Conservation (phyloP, 2,797 vertebrate genomes). For the Nyctibius grandis region DNA sequence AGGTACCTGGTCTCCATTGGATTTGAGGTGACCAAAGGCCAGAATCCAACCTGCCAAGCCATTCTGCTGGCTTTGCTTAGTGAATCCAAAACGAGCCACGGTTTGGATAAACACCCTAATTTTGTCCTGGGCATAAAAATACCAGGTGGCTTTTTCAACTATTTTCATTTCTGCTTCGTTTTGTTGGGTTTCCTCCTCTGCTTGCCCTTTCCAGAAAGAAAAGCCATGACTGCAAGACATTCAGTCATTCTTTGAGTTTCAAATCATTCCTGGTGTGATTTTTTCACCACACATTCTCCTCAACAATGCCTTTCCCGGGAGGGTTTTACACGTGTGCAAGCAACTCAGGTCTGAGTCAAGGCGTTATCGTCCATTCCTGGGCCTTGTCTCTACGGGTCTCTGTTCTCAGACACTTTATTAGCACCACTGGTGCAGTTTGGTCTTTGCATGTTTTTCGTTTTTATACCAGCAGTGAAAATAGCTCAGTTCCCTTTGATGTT, state of each 20-base stretch:
- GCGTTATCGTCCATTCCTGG: background rate
- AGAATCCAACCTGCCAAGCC: background rate
- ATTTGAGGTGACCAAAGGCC: background rate
- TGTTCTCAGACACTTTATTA: background rate
- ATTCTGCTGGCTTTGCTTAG: background rate
- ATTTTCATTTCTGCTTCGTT: background rate
- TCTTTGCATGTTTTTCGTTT: background rate
- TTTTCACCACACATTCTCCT: background rate
- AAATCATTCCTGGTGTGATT: background rate
- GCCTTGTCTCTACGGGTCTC: background rate
- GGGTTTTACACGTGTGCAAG: background rate
- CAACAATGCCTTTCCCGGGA: background rate
- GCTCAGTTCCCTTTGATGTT: conserved; percentile 22
- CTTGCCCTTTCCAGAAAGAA: background rate
- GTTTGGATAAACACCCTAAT: background rate
- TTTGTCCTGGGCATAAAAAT: background rate
- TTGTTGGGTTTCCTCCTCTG: background rate
- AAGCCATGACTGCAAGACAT: background rate
- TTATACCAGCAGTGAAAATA: background rate
- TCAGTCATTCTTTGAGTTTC: background rate
- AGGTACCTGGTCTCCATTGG: background rate
- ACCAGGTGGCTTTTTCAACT: background rate
- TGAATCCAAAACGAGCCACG: background rate
- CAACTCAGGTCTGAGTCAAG: background rate
- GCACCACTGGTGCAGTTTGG: background rate